Base-by-base conservation (phyloP, 2,888 invertebrate species). In the Mimas tiliae region DNA sequence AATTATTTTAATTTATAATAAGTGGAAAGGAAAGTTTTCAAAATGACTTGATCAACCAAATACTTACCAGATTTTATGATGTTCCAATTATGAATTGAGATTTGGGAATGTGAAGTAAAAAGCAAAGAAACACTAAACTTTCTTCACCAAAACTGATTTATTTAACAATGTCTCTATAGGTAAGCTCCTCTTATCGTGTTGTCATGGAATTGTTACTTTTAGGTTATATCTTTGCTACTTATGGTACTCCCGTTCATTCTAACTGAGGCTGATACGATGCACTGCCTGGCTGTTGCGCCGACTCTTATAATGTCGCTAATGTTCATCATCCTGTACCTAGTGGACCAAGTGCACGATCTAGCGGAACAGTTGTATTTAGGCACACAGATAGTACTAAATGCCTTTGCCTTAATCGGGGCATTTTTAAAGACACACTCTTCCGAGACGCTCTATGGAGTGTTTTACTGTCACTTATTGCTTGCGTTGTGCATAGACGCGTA, bases 151-250 rank as follows among this genome's bases (percentile, higher is more conserved):
- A 38, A 21, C 38, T 42, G 12, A 53, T 45, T n/a, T 16, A 27
- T 6, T n/a, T 16, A 64, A 45, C 38, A 33, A 64, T 64, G 47
- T 47, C 27, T 14, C 19, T 14, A 67, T 72, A 73, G 75, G 69
- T 68, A 70, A 68, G 71, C 4, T 27, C 27, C 27, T 27, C 27
- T 27, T 27, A 27, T 38, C 45, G 52, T 65, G 12, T 62, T 62
- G 51, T 52, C 62, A 62, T 65, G 33, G 73, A 74, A 76, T 85
- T 81, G 83, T 92, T 90, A 83, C 82, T 91, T 92, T 88, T 92
- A 92, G 92, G 91, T 91, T 75, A 81, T 92, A 78, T 86, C 93
- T 76, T 73, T 92, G 86, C 75, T 90, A 74, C 88, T 91, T 75
- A 91, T 91, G 91, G 74, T 90, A 76, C 76, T 90, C 69, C 91